Base-by-base conservation (phyloP, 2,113 vertebrate genomes). In the Diglossa brunneiventris region DNA sequence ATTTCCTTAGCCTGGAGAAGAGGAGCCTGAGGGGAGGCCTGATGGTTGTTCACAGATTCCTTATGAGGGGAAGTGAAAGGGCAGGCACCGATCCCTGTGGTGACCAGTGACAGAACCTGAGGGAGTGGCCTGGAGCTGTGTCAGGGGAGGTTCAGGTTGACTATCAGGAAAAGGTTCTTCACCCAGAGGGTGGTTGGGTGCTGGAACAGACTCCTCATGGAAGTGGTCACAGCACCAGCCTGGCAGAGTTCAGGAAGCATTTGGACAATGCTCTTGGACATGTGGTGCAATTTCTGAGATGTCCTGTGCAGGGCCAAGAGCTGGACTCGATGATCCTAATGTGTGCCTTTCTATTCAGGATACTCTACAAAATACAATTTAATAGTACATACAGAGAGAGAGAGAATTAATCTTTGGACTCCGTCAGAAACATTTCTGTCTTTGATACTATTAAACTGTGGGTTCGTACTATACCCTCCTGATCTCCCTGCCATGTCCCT, bases 31-130 rank as follows among this genome's bases (percentile, higher is more conserved):
- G 12, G 33, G 15, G 7, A 44, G 10, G 19, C 19, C 15, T n/a
- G 33, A 15, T 52, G 37, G 8, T 9, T 37, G 15, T 30, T 44
- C 50, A 20, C 23, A 24, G 10, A 5, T 52, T 67, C 44, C 19
- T 66, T 8, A 46, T 0, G 0, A 44, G 10, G 6, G 8, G 7
- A 35, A 37, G 13, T 22, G 33, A 35, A 44, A 19, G 35, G 18
- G 9, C 11, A 56, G 42, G 22, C 50, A 42, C 5, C 0, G 0
- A 28, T 50, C 10, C 73, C 42, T 42, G 18, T 44, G 12, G 31
- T 28, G 37, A 13, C 10, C 31, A 24, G 6, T 7, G 11, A 5
- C 37, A 66, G 22, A 31, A 31, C 21, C 7, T 0, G 1, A 42
- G 26, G 18, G 9, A 80, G 56, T 23, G 26, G 5, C 21, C 8